Conservation (phyloP, 2,888 invertebrate species). For the Acanthosepion pharaonis region DNA sequence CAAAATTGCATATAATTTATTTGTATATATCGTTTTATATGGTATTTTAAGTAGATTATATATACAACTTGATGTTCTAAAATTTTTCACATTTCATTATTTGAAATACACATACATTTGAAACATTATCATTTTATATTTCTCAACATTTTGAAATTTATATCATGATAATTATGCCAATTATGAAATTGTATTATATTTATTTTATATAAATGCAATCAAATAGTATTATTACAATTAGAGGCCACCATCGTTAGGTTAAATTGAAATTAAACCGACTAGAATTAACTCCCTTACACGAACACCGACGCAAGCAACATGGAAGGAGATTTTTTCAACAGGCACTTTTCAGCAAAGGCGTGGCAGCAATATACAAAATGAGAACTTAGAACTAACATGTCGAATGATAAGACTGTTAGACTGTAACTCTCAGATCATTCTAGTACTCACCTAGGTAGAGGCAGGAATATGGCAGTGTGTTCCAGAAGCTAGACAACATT, state of each 20-base stretch:
- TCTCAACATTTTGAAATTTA: too few relatives aligned
- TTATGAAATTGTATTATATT: too few relatives aligned
- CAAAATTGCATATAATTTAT: too few relatives aligned
- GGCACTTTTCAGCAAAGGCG: neutral
- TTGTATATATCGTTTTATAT: too few relatives aligned
- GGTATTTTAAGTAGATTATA: too few relatives aligned
- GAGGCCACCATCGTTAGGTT: neutral
- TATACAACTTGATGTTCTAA: too few relatives aligned
- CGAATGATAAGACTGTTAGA: neutral
- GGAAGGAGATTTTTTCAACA: neutral
- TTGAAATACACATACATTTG: too few relatives aligned
- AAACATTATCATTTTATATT: too few relatives aligned
- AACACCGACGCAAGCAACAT: neutral
- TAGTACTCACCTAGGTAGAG: conserved; percentile 43
- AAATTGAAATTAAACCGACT: neutral
- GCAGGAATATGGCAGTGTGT: conserved; percentile 42
- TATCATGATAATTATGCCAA: neutral
- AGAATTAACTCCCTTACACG: neutral
- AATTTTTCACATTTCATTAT: too few relatives aligned
- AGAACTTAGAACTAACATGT: neutral
- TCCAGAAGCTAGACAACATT: conserved; percentile 3
- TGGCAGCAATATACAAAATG: neutral
- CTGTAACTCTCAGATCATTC: neutral
- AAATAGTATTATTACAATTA: neutral
- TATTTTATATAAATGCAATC: neutral